Conservation (phyloP, 1,140 invertebrate genomes). For the Drosophila teissieri region DNA sequence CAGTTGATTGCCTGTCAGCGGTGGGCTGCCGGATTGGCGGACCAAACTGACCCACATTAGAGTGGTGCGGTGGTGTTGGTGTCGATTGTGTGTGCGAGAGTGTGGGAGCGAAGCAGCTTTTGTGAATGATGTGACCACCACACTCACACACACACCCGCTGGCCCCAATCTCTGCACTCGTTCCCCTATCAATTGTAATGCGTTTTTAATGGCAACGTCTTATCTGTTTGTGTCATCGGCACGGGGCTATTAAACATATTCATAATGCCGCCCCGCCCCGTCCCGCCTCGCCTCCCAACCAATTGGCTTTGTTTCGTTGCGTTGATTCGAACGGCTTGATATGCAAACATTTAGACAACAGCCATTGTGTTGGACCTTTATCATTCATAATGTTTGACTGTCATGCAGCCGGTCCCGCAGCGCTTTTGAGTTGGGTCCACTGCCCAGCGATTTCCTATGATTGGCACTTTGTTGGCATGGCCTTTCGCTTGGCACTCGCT, state of each 20-base stretch:
- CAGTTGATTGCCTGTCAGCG: conserved; percentile 78
- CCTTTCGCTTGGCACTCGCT: conserved; percentile 31
- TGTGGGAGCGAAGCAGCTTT: conserved; percentile 47
- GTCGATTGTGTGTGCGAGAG: conserved; percentile 20
- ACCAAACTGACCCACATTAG: conserved; percentile 69
- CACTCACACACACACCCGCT: conserved; percentile 2
- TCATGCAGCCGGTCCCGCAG: conserved; percentile 54
- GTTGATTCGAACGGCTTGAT: conserved; percentile 59
- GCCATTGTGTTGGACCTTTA: conserved; percentile 69
- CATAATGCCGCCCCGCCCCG: conserved; percentile 38
- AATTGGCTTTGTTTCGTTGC: conserved; percentile 22
- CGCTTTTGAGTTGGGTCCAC: conserved; percentile 67
- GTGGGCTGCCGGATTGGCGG: conserved; percentile 22
- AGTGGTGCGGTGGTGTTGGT: conserved; percentile 16
- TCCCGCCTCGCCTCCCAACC: neutral
- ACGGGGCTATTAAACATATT: conserved; percentile 75
- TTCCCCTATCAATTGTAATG: conserved; percentile 76
- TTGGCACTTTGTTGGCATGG: conserved; percentile 58
- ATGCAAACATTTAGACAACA: conserved; percentile 59
- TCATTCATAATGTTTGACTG: conserved; percentile 75
- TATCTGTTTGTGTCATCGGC: conserved; percentile 79
- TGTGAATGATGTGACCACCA: conserved; percentile 71
- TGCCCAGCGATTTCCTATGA: conserved; percentile 18
- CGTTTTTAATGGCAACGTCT: conserved; percentile 74
- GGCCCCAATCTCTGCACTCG: conserved; percentile 18